Evolutionary conservation across 2,888 invertebrate species (phyloP).

Genomic region (Cryptocephalus primarius): DNA sequence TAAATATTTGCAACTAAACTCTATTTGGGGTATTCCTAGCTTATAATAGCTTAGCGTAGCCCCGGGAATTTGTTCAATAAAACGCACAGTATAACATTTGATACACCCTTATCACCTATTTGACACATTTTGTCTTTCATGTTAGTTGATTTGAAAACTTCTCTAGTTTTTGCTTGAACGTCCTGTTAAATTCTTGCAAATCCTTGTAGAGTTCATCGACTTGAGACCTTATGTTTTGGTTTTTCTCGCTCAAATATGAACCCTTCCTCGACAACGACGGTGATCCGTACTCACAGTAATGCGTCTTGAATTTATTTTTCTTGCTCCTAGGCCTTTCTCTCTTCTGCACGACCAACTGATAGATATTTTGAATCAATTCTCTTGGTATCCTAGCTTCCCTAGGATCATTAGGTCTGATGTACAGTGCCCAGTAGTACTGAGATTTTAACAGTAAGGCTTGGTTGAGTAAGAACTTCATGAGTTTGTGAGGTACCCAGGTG

Average conservation of each 20-base stretch:
- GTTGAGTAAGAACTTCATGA: slow-evolving; percentile 55
- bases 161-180: slow-evolving; percentile 23
- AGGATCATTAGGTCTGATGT: slow-evolving; percentile 74
- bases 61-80: too few species aligned
- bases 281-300: slow-evolving; percentile 12
- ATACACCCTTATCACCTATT: too few species aligned
- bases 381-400: slow-evolving; percentile 68
- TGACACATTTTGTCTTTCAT: too few species aligned
- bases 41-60: too few species aligned
- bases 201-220: slow-evolving; percentile 22
- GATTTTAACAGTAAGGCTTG: slow-evolving; percentile 68
- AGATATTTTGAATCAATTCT: slow-evolving; percentile 61
- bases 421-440: slow-evolving; percentile 59
- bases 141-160: slow-evolving; percentile 6
- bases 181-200: slow-evolving; percentile 19
- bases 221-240: slow-evolving; percentile 14
- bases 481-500: slow-evolving; percentile 47
- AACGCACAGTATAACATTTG: too few species aligned
- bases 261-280: slow-evolving; percentile 20
- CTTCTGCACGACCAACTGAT: slow-evolving; percentile 61
- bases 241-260: slow-evolving; percentile 16
- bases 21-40: too few species aligned
- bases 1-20: too few species aligned
- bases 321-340: slow-evolving; percentile 49
- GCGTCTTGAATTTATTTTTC: slow-evolving; percentile 21